Conservation (phyloP, 2,113 vertebrate genomes). For the Sardina pilchardus region DNA sequence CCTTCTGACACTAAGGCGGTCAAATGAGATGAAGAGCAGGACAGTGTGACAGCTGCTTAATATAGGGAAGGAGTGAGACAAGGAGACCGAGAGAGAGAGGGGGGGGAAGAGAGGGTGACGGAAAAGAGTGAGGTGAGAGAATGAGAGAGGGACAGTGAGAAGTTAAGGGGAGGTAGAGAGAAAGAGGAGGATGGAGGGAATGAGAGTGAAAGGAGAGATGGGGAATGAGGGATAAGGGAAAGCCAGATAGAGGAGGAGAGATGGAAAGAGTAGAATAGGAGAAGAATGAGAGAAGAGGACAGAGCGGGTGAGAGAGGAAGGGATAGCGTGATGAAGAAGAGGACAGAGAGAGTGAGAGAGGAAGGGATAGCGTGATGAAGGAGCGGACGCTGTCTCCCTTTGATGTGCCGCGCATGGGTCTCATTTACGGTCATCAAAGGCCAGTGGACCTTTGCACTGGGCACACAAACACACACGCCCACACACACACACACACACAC, state of each 20-base stretch:
- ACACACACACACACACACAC: conserved; percentile 24
- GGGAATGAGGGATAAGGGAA: background rate
- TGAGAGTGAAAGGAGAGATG: background rate
- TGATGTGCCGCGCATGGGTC: conserved; percentile 23
- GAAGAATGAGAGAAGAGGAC: too few relatives aligned
- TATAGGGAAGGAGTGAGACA: background rate
- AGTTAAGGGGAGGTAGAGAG: background rate
- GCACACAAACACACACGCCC: conserved; percentile 9
- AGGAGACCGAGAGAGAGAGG: background rate
- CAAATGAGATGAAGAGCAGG: conserved; percentile 19
- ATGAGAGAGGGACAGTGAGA: background rate
- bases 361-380: background rate
- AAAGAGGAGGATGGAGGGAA: background rate
- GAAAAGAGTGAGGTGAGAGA: too few relatives aligned
- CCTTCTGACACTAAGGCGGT: conserved; percentile 19
- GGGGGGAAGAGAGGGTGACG: background rate
- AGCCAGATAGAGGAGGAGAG: background rate
- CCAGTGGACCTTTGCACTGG: background rate
- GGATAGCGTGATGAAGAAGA: background rate
- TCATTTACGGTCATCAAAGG: conserved; percentile 43
- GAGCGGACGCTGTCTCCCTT: conserved; percentile 33
- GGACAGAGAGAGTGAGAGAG: background rate
- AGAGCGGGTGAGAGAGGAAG: background rate
- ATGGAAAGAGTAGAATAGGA: background rate
- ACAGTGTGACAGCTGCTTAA: conserved; percentile 27